Evolutionary conservation across 2,888 invertebrate genomes (phyloP).

Genomic region (Phania funesta): DNA sequence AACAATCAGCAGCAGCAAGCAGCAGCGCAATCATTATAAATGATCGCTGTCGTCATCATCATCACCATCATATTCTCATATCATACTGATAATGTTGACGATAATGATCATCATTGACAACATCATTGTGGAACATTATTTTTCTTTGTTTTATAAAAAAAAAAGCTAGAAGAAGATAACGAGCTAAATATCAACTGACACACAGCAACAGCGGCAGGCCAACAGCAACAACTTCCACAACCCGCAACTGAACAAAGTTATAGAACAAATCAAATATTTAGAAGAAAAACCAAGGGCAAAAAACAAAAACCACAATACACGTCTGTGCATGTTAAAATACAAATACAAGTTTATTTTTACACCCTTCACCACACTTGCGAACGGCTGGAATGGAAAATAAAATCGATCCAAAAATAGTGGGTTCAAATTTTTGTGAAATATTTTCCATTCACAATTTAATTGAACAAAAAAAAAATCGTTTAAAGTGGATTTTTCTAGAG

Average conservation of each 20-base stretch:
- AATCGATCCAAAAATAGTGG: not conserved
- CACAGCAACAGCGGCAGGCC: conserved; percentile 16
- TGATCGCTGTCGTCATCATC: conserved; percentile 22
- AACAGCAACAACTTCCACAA: not conserved
- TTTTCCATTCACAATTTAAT: no score
- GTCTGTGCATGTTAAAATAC: conserved; percentile 3
- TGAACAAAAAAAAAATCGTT: no score
- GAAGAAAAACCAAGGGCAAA: not conserved
- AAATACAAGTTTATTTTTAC: not conserved
- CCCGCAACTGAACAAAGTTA: conserved; percentile 1
- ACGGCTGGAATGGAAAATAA: not conserved
- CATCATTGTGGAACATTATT: conserved; percentile 26
- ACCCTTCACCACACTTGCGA: not conserved
- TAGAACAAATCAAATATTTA: conserved; percentile 38
- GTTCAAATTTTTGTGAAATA: not conserved
- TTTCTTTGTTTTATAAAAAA: conserved; percentile 21
- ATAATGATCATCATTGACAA: conserved; percentile 34
- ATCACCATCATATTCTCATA: conserved; percentile 22
- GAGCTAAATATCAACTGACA: conserved; percentile 28
- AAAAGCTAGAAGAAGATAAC: conserved; percentile 22
- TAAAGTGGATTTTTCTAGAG: no score
- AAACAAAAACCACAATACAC: not conserved
- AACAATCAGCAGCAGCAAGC: not conserved
- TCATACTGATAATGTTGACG: conserved; percentile 27
- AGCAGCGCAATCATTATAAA: conserved; percentile 28